Base-by-base conservation (phyloP, 2,113 vertebrate species). In the Callochromis pleurospilus region DNA sequence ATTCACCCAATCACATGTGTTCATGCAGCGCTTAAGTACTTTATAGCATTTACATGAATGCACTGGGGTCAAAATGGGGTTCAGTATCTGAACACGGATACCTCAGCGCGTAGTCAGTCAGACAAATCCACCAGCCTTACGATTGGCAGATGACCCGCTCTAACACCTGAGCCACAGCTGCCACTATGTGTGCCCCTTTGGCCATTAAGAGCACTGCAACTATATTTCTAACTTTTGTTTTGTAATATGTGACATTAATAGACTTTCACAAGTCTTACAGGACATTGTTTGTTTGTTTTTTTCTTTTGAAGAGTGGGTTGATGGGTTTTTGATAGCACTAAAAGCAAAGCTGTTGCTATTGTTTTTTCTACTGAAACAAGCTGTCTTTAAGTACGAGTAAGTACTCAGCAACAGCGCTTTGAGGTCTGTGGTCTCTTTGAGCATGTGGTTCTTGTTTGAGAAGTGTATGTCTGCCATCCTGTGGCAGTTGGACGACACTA, bases 121-220 rank as follows among this genome's bases (percentile, higher is more conserved):
- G 31, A 62, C 1, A 0, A 36, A 62, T 62, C 58, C 58, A 70
- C 60, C 60, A 4, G 0, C 1, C 33, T 38, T 65, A 0, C 0
- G 19, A 65, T 13, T 38, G 19, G 6, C 10, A 65, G 60, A 65
- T 65, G 33, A 65, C 33, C 2, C 10, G 19, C 60, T 65, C 60
- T 21, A 65, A 65, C 60, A 65, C 19, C 33, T 21, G 60, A 65
- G 33, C 60, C 33, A 65, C 60, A 65, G 60, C 60, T 70, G 60
- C 33, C 60, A 65, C 60, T 65, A 38, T 21, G 6, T 65, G 60
- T 21, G 38, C 38, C 2, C 7, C 21, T 26, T 42, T 24, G 65
- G 13, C n/a, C 38, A 70, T 24, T 1, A 70, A 24, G 11, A 1
- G 2, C 36, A 42, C 38, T 40, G 0, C 7, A 70, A 70, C 38